Evolutionary conservation across 2,797 vertebrate species (phyloP), one percentile per base, ranked within the genome.

Genomic region (Cuculus canorus): DNA sequence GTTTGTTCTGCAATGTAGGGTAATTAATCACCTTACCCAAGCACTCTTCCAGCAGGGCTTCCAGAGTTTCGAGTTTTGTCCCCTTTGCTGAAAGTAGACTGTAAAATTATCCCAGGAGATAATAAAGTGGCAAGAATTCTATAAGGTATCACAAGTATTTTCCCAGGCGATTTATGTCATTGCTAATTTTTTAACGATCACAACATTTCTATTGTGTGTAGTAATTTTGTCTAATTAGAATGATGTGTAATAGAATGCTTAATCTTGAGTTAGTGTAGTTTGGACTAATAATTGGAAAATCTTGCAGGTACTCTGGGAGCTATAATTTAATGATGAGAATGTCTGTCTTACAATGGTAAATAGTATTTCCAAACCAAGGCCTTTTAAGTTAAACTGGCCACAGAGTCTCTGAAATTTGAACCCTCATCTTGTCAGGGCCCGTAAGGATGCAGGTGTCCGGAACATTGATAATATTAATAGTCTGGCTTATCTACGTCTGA

Each of bases 1-100:
- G 52, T 82, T 84, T 86, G 24, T 76, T 92, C 59, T 69, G 54
- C 61, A 53, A 37, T 65, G 35, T 96, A 88, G 50, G 83, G 43
- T 76, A 91, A 93, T 96, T 85, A 87, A 96, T 97, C 83, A 93
- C 70, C 13, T 80, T 89, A 83, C 71, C 45, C 27, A 47, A 92
- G 45, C 53, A 45, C 25, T 76, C 64, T 66, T 86, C 45, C 69
- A 43, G 37, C 35, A 45, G n/a, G 24, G 73, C 80, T 95, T 86
- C 73, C 90, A 88, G 65, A 76, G 63, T 70, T 57, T 60, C 52
- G 56, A 16, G 27, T 84, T 95, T 81, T 80, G 39, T 95, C 65
- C 85, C 22, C 25, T 75, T 91, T 91, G 77, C 86, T 80, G 41
- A 92, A 78, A 68, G 33, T 37, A 39, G 71, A n/a, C 88, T 79